A percentile compares a stretch with the other conserved stretches of the same genome.
phyloP scores from a whole-genome alignment of 2,797 vertebrate genomes.

The Benthosema pterotum region DNA sequence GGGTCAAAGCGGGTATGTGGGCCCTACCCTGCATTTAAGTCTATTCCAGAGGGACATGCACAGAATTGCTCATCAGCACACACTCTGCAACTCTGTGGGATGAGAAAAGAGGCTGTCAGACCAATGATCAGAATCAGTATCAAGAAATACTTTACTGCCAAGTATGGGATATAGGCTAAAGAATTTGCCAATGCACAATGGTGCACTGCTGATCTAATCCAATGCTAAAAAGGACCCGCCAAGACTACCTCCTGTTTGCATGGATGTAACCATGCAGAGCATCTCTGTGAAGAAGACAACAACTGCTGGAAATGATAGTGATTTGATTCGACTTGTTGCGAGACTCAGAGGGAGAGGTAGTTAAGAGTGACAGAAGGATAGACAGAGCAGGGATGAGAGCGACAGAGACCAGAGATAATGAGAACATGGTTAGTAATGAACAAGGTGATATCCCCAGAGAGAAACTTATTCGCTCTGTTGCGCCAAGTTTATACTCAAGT shows the following conservation, averaged over 20 bases:
- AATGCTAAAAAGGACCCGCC: too few species aligned
- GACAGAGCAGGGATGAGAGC: background rate
- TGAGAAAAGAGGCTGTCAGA: too few species aligned
- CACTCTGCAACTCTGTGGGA: background rate
- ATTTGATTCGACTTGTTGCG: background rate
- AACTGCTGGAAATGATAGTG: background rate
- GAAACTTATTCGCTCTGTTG: too few species aligned
- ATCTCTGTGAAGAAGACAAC: slow-evolving; percentile 7
- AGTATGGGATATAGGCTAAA: too few species aligned
- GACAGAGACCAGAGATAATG: background rate
- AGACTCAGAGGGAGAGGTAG: background rate
- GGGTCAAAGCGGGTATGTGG: slow-evolving; percentile 33
- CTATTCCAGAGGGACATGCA: slow-evolving; percentile 76
- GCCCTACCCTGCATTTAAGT: slow-evolving; percentile 82
- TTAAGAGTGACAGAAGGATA: background rate
- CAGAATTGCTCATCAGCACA: slow-evolving; percentile 42
- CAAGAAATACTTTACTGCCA: too few species aligned
- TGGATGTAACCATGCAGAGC: background rate
- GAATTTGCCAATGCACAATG: too few species aligned
- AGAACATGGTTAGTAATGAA: background rate
- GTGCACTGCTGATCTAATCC: too few species aligned
- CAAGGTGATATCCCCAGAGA: too few species aligned
- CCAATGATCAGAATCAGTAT: too few species aligned
- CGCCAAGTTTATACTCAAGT: too few species aligned
- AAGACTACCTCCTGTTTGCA: slow-evolving; percentile 2